These are phyloP conservation scores for Halictus quadricinctus DNA, from an alignment of 2,888 invertebrate genomes.

Conservation along the genomic window DNA sequence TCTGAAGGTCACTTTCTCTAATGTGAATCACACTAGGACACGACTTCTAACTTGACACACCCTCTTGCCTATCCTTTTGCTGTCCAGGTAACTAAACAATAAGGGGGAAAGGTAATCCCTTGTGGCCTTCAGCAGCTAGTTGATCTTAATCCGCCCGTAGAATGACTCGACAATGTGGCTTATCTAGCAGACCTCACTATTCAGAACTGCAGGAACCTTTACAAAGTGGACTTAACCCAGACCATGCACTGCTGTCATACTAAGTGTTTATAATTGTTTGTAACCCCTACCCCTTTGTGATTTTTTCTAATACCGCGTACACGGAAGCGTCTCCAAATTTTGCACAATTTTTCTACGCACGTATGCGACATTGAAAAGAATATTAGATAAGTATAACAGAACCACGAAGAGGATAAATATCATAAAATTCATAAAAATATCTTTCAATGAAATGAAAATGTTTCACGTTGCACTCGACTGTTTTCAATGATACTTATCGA, in stretches of 20 bases:
- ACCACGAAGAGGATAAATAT: not conserved
- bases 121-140: conserved; percentile 15
- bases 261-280: conserved; percentile 3
- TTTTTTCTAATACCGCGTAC: not conserved
- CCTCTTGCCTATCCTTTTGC: not conserved
- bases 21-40: conserved; percentile 11
- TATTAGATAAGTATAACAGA: too few species aligned
- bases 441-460: not conserved
- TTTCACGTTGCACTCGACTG: not conserved
- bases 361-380: not conserved
- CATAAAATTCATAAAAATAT: too few species aligned
- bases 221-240: not conserved
- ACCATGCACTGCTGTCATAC: not conserved
- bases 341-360: not conserved
- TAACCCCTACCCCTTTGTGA: not conserved
- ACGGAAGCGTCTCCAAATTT: not conserved
- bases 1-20: conserved; percentile 13
- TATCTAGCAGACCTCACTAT: not conserved
- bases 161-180: conserved; percentile 16
- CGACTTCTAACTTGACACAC: conserved; percentile 4
- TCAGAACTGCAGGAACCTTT: not conserved
- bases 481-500: not conserved
- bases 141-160: conserved; percentile 10
- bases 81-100: not conserved
- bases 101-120: conserved; percentile 12